Evolutionary conservation across 2,888 invertebrate genomes (phyloP), one percentile per base, ranked within the genome.

Genomic region (Deilephila elpenor): DNA sequence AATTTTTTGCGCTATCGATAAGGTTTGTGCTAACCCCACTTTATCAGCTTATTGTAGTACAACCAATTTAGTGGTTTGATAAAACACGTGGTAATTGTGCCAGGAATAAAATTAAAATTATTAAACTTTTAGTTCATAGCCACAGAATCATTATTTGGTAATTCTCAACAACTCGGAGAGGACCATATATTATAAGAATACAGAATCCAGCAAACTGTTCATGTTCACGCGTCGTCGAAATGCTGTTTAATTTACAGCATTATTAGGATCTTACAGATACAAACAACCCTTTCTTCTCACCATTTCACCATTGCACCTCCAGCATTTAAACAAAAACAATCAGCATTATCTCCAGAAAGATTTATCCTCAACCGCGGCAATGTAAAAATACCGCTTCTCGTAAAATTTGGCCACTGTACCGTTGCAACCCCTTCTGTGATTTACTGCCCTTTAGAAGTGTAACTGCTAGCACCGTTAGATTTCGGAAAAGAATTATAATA

Each of bases 351-450:
- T 61, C 73, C 34, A 71, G 74, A 77, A 71, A 75, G 59, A 74
- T 64, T 71, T 73, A 73, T 75, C 61, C 72, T 64, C 56, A 60
- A 44, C 73, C 64, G 44, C 64, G 37, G 67, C 59, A 67, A 75
- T 74, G 76, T 73, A 75, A 78, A 76, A 75, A 71, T 71, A 80
- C 77, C 74, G 78, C 75, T 74, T 44, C 72, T 73, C 74, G 83
- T 86, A 89, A 87, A 89, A 76, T 85, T 86, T 89, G 86, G 86
- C 89, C 87, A 88, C 85, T 75, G 71, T 84, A 79, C 90, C 82
- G 89, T 86, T 89, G 53, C 29, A 81, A 81, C 85, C 85, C 88
- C 88, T 89, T 87, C 82, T 78, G 71, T 82, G 77, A 83, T 86
- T 87, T 88, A 87, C 79, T 74, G 74, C 75, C 76, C 76, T 75